Base-by-base conservation (phyloP, 1,140 invertebrate species). In the Phenacoccus solenopsis region DNA sequence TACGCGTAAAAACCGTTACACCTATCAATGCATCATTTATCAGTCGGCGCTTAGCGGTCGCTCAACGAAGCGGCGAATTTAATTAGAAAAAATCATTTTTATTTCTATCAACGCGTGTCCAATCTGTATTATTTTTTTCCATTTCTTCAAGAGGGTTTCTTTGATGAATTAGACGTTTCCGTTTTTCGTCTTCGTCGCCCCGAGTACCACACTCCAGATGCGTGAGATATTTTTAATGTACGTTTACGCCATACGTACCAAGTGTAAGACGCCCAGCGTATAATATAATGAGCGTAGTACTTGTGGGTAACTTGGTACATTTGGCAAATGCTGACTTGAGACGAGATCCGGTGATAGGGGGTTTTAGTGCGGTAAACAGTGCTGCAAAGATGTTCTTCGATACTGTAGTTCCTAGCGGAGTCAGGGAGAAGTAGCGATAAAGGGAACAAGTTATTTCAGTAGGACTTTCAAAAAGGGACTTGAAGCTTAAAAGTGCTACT, bases 121-220 rank as follows among this genome's bases (percentile, higher is more conserved):
- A 49, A 49, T 49, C 38, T 49, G 38, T 49, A 49, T 49, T 49
- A 49, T 49, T 10, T 49, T 49, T 49, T 49, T 49, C 20, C 13
- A 49, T n/a, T 49, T 49, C 12, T 49, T 49, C 16, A 9, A 2
- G 38, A 16, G 38, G 38, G 5, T 49, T 16, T 32, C 30, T 32
- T 49, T 49, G 38, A 49, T 49, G 38, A 49, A 49, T 49, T 49
- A 49, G 38, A 49, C 38, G 38, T 49, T 49, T 49, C 38, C 38
- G 38, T 49, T 49, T 49, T 49, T n/a, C n/a, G 2, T 49, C 16
- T 49, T n/a, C n/a, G n/a, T n/a, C n/a, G n/a, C n/a, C n/a, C n/a
- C 38, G 20, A 49, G n/a, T n/a, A 32, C 5, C 12, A 49, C 20
- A 49, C 20, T 49, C 38, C 38, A 49, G 38, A 49, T 49, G 38